A percentile compares a stretch with the other conserved stretches of the same genome.
Conservation (phyloP, 2,113 vertebrate genomes). For the Columba janthina region DNA sequence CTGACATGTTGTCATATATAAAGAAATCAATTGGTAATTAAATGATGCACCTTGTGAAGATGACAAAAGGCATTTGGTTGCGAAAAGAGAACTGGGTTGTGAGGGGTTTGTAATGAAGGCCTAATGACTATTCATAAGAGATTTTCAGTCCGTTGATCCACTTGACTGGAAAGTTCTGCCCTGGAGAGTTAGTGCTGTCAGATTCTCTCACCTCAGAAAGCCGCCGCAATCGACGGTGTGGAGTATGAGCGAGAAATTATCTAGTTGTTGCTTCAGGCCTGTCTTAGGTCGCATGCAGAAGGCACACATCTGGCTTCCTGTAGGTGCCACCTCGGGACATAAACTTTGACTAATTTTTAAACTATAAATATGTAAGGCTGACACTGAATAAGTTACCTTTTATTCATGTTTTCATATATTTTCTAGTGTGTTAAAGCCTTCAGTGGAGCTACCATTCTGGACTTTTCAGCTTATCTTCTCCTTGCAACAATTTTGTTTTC, state of each 20-base stretch:
- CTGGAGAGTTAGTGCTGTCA: conserved; percentile 98
- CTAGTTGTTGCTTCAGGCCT: conserved; percentile 88
- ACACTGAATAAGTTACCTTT: conserved; percentile 82
- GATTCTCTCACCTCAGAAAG: conserved; percentile 99
- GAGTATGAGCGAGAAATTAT: conserved; percentile 94
- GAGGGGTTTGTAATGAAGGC: conserved; percentile 98
- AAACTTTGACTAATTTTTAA: conserved; percentile 85
- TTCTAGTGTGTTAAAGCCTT: conserved; percentile 19
- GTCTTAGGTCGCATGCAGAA: conserved; percentile 94
- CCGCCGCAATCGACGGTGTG: conserved; percentile 91
- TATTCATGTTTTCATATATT: conserved; percentile 76
- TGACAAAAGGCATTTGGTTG: conserved; percentile 99
- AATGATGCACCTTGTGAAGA: conserved; percentile 99
- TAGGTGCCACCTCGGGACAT: conserved; percentile 92
- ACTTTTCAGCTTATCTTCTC: conserved; percentile 4
- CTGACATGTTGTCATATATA: conserved; percentile 99
- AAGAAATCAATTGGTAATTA: conserved; percentile 99
- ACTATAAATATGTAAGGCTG: conserved; percentile 85
- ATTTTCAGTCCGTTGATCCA: conserved; percentile 98
- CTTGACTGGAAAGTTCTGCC: conserved; percentile 99
- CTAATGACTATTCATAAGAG: conserved; percentile 99
- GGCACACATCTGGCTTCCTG: conserved; percentile 94
- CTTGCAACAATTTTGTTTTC: neutral
- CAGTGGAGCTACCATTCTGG: conserved; percentile 36
- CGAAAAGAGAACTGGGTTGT: conserved; percentile 88